These are phyloP conservation scores for Drosophila neotestacea DNA, from an alignment of 2,888 invertebrate species.

Conservation along the genomic window DNA sequence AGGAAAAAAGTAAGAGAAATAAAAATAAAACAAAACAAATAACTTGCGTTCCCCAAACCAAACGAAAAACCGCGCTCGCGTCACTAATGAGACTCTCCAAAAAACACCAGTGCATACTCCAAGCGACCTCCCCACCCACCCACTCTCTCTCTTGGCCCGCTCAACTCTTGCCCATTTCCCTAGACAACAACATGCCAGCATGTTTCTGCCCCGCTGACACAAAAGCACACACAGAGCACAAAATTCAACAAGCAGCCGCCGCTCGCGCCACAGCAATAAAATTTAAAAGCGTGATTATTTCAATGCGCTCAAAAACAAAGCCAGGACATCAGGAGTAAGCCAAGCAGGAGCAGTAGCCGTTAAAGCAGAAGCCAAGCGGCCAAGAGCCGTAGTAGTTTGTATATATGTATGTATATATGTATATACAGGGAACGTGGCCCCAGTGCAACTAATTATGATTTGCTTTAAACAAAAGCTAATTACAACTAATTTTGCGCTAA, in stretches of 20 bases:
- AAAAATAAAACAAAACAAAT: conserved; percentile 53
- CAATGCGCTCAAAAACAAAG: conserved; percentile 37
- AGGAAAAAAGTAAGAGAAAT: background rate
- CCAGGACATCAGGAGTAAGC: conserved; percentile 24
- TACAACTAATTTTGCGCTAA: conserved; percentile 62
- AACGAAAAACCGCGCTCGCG: conserved; percentile 53
- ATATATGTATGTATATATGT: background rate
- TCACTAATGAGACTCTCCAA: conserved; percentile 77
- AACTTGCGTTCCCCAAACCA: conserved; percentile 44
- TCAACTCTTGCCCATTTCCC: conserved; percentile 30
- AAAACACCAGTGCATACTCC: conserved; percentile 47
- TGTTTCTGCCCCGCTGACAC: conserved; percentile 36
- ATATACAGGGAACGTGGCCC: background rate
- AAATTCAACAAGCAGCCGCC: conserved; percentile 59
- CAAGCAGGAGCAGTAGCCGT: conserved; percentile 6
- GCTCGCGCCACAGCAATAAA: conserved; percentile 62
- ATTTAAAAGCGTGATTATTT: conserved; percentile 77
- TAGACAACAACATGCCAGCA: conserved; percentile 54
- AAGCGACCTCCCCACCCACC: conserved; percentile 11
- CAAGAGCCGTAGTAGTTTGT: background rate
- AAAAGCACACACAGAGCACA: conserved; percentile 21
- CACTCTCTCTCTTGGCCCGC: conserved; percentile 22
- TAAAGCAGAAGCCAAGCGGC: no score
- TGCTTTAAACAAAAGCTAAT: conserved; percentile 67
- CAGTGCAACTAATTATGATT: conserved; percentile 65